Percentiles rank a stretch among this genome's conserved stretches.
Conservation (phyloP, 2,888 invertebrate species). For the Himalopsyche anomala region DNA sequence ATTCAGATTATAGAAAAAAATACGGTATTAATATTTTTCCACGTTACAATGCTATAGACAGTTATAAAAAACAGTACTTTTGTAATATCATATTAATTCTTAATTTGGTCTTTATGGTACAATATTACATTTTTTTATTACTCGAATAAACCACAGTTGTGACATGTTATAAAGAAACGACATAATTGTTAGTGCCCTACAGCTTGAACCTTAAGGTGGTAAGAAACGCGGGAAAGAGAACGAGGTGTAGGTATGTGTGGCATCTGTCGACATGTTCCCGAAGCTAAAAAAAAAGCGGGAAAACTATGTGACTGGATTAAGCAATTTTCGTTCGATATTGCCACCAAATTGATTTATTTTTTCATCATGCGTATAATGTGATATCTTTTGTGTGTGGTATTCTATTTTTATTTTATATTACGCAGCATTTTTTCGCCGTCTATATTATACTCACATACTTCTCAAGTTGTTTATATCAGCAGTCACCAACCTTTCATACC, state of each 20-base stretch:
- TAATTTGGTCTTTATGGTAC: no score
- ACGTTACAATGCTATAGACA: no score
- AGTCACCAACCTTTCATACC: no score
- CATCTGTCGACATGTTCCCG: constrained; percentile 58
- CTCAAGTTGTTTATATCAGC: no score
- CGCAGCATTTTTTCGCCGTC: not conserved
- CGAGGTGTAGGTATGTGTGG: not conserved
- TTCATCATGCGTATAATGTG: constrained; percentile 4
- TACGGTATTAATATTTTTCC: no score
- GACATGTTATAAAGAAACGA: no score
- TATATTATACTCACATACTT: not conserved
- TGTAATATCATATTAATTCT: no score
- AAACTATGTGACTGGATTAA: constrained; percentile 65
- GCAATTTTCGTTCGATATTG: constrained; percentile 54
- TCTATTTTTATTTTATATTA: constrained; percentile 8
- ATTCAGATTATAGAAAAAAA: no score
- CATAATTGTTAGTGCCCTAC: no score
- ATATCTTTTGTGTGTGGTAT: not conserved
- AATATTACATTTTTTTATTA: no score
- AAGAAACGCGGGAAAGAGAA: constrained; percentile 41
- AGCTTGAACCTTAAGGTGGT: constrained; percentile 3
- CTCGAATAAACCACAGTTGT: no score
- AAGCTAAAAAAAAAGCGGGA: constrained; percentile 62
- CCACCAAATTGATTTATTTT: constrained; percentile 28
- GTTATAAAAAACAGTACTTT: no score